A percentile compares a stretch with the other conserved stretches of the same genome.
Evolutionary conservation across 2,888 invertebrate species (phyloP).

Genomic region (Cetonia aurata): DNA sequence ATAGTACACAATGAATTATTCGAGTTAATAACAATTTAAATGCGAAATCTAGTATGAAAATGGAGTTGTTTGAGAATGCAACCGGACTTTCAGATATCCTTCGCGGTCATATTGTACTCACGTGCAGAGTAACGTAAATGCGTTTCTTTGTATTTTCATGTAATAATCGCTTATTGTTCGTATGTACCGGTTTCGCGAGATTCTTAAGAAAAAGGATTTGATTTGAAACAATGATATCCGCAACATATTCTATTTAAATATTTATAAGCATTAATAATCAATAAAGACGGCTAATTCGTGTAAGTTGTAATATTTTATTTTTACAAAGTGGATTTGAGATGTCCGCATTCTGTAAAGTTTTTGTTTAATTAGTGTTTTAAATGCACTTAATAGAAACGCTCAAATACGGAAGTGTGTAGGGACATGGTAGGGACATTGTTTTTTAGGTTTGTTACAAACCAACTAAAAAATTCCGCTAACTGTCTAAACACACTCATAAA

Average conservation of each 20-base stretch:
- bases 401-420: no score
- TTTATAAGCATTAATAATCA: neutral
- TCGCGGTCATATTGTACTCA: slow-evolving; percentile 12
- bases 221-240: slow-evolving; percentile 2
- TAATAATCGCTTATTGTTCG: neutral
- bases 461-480: no score
- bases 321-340: no score
- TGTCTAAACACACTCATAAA: no score
- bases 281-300: neutral
- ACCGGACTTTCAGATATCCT: slow-evolving; percentile 30
- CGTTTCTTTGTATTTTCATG: neutral
- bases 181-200: neutral
- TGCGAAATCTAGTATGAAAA: neutral
- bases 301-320: neutral
- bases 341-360: no score
- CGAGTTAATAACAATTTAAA: neutral
- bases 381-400: no score
- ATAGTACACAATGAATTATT: no score
- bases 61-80: neutral
- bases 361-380: no score
- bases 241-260: neutral
- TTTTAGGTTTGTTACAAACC: no score
- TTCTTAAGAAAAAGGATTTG: slow-evolving; percentile 10
- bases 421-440: no score
- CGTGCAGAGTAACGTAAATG: slow-evolving; percentile 15